phyloP scores from a whole-genome alignment of 2,797 vertebrate species.

The Xiphorhynchus erythropygius region DNA sequence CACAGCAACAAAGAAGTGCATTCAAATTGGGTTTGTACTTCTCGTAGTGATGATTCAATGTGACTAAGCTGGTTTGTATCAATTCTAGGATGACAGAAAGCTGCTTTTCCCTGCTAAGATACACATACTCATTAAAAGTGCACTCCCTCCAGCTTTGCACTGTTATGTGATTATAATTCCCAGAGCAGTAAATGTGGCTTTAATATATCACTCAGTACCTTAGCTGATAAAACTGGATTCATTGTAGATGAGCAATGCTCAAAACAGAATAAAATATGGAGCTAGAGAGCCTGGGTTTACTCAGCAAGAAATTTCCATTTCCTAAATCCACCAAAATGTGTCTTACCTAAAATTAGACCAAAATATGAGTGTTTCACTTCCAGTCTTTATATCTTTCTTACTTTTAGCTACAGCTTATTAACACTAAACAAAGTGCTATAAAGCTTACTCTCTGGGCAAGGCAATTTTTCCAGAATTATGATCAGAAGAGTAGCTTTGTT shows the following conservation, averaged over 20 bases:
- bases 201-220: neutral
- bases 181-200: neutral
- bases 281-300: neutral
- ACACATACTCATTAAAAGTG: neutral
- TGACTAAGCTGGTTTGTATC: neutral
- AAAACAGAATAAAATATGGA: neutral
- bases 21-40: neutral
- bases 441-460: neutral
- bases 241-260: neutral
- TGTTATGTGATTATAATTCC: neutral
- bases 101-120: neutral
- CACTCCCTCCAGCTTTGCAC: neutral
- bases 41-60: neutral
- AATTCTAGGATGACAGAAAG: neutral
- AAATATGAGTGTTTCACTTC: neutral
- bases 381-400: neutral
- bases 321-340: neutral
- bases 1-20: neutral
- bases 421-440: neutral
- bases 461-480: neutral
- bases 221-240: neutral
- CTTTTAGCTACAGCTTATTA: neutral
- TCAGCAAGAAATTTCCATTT: neutral
- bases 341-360: neutral
- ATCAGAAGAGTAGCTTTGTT: neutral